Evolutionary conservation across 2,113 vertebrate species (phyloP), one percentile per base, ranked within the genome.

Genomic region (Rafetus swinhoei): DNA sequence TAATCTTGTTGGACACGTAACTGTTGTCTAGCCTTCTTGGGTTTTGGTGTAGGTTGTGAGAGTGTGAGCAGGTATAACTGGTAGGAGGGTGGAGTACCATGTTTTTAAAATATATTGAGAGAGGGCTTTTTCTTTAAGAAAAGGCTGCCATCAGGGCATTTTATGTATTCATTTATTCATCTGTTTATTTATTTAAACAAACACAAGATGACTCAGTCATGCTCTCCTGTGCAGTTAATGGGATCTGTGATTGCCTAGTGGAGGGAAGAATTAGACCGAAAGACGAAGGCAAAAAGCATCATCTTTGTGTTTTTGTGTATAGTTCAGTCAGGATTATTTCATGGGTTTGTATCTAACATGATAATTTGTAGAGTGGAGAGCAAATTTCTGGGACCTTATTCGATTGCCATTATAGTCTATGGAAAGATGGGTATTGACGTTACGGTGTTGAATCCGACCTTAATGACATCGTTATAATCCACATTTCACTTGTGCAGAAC

Each of bases 341-440:
- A 9, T 88, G 85, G n/a, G 54, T 96, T 96, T 94, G 90, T 96
- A 92, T 94, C 86, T 91, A 91, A 69, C 82, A 60, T 55, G 92
- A 93, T 80, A 45, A 29, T 77, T 87, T 76, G 60, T 85, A 60
- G 86, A 88, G 83, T 53, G 80, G 86, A 90, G 89, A 81, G 84
- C 85, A 79, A 89, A 15, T 69, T 69, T 69, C 74, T 2, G 39
- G 53, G 79, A 90, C 25, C 86, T 72, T 81, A 88, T 93, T 88
- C 80, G 59, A 24, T 69, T 35, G 0, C 0, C 77, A 35, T 86
- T 83, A 2, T 5, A 84, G 91, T 88, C 79, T 80, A 80, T 0
- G 0, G 65, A 69, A 69, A 69, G 32, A n/a, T 69, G 18, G 65
- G n/a, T 69, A 8, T 18, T 65, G 62, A 32, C 62, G 16, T 32